Evolutionary conservation across 1,140 invertebrate genomes (phyloP).

Genomic region (Drosophila tropicalis): DNA sequence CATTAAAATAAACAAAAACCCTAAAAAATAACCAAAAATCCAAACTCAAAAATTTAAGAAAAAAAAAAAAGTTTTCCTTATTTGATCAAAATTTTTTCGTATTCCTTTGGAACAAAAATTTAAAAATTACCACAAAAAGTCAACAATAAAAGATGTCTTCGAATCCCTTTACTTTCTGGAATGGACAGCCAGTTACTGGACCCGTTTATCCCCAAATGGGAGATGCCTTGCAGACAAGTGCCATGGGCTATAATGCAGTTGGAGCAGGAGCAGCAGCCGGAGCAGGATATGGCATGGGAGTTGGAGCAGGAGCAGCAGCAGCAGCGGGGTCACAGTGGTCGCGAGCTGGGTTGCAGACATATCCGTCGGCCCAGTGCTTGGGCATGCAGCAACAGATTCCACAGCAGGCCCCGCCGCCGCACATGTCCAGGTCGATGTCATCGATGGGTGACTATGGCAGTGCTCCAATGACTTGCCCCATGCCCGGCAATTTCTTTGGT

Average conservation of each 20-base stretch:
- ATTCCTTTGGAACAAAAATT: too few relatives aligned
- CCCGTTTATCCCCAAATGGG: slow-evolving; percentile 43
- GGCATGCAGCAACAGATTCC: neutral
- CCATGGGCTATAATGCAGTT: slow-evolving; percentile 4
- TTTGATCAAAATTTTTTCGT: too few relatives aligned
- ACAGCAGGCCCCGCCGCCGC: neutral
- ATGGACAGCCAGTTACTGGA: slow-evolving; percentile 40
- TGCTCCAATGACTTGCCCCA: slow-evolving; percentile 7
- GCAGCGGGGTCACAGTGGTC: neutral
- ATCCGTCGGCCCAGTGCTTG: neutral
- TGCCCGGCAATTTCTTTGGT: slow-evolving; percentile 16
- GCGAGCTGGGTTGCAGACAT: neutral
- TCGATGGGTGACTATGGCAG: slow-evolving; percentile 8
- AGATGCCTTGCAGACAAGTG: slow-evolving; percentile 22
- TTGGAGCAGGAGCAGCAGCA: neutral
- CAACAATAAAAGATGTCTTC: slow-evolving; percentile 17
- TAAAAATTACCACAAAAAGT: neutral
- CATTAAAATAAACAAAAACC: neutral
- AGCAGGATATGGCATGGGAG: neutral
- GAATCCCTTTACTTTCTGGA: slow-evolving; percentile 44
- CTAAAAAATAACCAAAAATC: neutral
- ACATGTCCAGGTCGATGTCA: slow-evolving; percentile 2
- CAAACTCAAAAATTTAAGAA: too few relatives aligned
- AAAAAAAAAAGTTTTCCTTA: too few relatives aligned
- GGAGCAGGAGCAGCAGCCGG: neutral